Evolutionary conservation across 2,113 vertebrate genomes (phyloP).

Genomic region (Cyprinodon brontotheroides): DNA sequence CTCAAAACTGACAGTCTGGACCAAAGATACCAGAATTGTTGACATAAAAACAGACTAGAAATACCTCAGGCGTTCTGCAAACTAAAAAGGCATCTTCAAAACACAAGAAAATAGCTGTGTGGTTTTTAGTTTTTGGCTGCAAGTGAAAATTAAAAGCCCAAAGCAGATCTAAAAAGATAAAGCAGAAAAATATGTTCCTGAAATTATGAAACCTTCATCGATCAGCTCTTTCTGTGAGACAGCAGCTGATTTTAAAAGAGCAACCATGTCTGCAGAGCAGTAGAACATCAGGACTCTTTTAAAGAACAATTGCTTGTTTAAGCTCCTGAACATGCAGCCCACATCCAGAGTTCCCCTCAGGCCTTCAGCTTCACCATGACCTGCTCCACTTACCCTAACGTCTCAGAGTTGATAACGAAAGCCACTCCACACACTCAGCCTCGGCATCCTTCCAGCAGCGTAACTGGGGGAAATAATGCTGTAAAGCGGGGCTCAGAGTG

Average conservation of each 20-base stretch:
- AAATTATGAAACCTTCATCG: slow-evolving; percentile 38
- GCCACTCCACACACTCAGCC: no score
- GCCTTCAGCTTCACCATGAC: slow-evolving; percentile 20
- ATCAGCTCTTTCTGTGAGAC: slow-evolving; percentile 9
- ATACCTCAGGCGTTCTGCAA: no score
- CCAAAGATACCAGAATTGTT: no score
- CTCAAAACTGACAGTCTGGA: no score
- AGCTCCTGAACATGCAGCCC: slow-evolving; percentile 11
- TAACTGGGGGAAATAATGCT: slow-evolving; percentile 55
- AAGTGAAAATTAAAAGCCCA: no score
- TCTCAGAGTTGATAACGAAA: neutral
- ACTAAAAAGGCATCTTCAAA: no score
- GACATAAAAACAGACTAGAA: no score
- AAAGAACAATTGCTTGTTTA: no score
- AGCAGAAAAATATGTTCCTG: neutral
- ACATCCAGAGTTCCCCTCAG: neutral
- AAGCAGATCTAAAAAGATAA: no score
- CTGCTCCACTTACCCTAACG: slow-evolving; percentile 23
- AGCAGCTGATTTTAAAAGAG: slow-evolving; percentile 35
- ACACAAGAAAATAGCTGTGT: no score
- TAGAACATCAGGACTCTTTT: slow-evolving; percentile 8
- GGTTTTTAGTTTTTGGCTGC: no score
- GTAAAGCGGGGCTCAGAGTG: slow-evolving; percentile 53
- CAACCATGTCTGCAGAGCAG: slow-evolving; percentile 28
- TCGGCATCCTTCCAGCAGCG: slow-evolving; percentile 27